Evolutionary conservation across 2,888 invertebrate genomes (phyloP).

Genomic region (Scaeva pyrastri): DNA sequence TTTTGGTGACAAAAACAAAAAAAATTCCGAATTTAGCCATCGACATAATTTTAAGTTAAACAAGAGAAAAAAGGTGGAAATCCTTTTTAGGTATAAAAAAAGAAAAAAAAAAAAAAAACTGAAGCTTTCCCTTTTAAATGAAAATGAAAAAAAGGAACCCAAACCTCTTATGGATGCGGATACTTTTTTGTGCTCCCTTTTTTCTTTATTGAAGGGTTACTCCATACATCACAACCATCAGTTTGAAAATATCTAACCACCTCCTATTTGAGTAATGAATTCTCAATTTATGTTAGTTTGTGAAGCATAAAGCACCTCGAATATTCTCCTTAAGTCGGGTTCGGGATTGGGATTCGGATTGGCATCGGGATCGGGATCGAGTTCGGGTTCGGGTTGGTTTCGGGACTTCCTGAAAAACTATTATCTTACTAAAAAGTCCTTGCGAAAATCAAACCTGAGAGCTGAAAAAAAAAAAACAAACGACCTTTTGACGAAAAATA

Average conservation of each 20-base stretch:
- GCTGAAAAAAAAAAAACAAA: background rate
- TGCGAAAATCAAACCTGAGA: background rate
- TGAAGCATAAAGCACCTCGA: constrained; percentile 5
- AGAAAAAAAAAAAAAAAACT: background rate
- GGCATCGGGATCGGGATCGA: too few relatives aligned
- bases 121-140: background rate
- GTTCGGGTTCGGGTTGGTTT: too few relatives aligned
- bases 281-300: constrained; percentile 51
- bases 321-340: background rate
- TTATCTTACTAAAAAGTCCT: background rate
- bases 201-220: constrained; percentile 3
- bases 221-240: background rate
- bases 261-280: constrained; percentile 57
- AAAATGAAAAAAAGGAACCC: background rate
- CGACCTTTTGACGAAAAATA: constrained; percentile 23
- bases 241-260: constrained; percentile 10
- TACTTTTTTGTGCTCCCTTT: background rate
- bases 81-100: background rate
- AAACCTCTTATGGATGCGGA: background rate
- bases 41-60: constrained; percentile 14
- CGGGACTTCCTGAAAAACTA: background rate
- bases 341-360: too few relatives aligned
- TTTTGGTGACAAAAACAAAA: constrained; percentile 17
- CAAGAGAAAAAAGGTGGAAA: background rate
- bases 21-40: constrained; percentile 1